A percentile compares a stretch with the other conserved stretches of the same genome.
Evolutionary conservation across 2,797 vertebrate species (phyloP).

Genomic region (Rhynchotus rufescens): DNA sequence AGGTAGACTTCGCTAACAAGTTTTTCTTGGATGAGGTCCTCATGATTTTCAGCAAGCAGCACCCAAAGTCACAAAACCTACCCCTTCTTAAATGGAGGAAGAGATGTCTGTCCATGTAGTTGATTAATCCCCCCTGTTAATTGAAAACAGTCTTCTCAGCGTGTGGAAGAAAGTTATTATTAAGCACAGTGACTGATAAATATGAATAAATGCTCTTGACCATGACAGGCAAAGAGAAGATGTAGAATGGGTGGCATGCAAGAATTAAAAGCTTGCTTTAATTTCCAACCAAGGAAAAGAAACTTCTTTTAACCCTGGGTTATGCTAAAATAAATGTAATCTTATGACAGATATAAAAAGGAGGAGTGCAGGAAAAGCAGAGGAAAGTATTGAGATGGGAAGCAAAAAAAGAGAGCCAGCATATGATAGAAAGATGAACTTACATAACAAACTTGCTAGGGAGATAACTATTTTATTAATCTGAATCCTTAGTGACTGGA

Average conservation of each 20-base stretch:
- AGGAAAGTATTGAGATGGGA: background rate
- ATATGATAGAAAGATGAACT: background rate
- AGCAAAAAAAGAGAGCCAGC: background rate
- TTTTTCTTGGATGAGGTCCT: conserved; percentile 5
- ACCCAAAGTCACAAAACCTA: background rate
- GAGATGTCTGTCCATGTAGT: background rate
- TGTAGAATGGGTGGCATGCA: background rate
- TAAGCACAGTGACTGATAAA: background rate
- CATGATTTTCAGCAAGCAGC: background rate
- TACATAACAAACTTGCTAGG: background rate
- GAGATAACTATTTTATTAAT: background rate
- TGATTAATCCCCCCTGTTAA: background rate
- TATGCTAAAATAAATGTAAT: background rate
- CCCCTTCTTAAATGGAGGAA: background rate
- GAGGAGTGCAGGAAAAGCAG: background rate
- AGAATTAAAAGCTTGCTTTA: background rate
- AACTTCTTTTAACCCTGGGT: background rate
- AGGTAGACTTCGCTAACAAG: background rate
- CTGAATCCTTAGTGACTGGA: background rate
- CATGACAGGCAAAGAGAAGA: background rate
- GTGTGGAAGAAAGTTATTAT: background rate
- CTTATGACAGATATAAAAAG: background rate
- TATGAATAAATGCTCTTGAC: background rate
- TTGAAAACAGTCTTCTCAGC: background rate
- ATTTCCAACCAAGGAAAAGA: background rate